Conservation (phyloP, 2,797 vertebrate genomes). For the Mormyrops attenuatus region DNA sequence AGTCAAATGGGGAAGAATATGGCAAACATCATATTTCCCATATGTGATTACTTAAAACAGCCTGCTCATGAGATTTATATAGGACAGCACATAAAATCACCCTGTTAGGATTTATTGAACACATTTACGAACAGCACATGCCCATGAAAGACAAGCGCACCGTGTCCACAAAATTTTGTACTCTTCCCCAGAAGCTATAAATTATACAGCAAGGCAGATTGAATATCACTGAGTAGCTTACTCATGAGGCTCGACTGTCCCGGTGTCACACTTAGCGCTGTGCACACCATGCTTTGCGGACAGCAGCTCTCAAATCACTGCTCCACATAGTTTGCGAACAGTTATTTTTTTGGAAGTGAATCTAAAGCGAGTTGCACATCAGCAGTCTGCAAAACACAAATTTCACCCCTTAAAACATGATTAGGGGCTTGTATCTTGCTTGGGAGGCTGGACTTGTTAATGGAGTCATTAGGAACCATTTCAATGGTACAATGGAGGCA, state of each 20-base stretch:
- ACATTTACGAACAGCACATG: slow-evolving; percentile 13
- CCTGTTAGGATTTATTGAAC: slow-evolving; percentile 5
- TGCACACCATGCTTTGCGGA: not conserved
- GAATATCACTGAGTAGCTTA: slow-evolving; percentile 2
- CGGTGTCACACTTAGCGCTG: not conserved
- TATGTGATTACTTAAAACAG: not conserved
- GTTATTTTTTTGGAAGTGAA: not conserved
- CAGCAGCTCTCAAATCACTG: not conserved
- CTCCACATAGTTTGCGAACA: not conserved
- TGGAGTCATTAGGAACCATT: not conserved
- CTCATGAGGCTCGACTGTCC: not conserved
- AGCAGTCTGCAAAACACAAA: not conserved
- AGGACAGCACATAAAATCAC: not conserved
- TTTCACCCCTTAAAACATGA: not conserved
- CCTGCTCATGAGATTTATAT: slow-evolving; percentile 5
- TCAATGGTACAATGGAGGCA: not conserved
- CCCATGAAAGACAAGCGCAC: not conserved
- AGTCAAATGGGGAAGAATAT: not conserved
- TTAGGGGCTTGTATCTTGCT: not conserved
- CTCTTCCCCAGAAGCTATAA: slow-evolving; percentile 14
- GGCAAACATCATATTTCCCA: not conserved
- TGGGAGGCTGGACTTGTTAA: not conserved
- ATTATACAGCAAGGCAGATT: not conserved
- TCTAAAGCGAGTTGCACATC: not conserved
- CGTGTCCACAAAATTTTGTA: not conserved